These are phyloP conservation scores for Geopemphigus sp. DNA, from an alignment of 1,140 invertebrate species.

Conservation along the genomic window DNA sequence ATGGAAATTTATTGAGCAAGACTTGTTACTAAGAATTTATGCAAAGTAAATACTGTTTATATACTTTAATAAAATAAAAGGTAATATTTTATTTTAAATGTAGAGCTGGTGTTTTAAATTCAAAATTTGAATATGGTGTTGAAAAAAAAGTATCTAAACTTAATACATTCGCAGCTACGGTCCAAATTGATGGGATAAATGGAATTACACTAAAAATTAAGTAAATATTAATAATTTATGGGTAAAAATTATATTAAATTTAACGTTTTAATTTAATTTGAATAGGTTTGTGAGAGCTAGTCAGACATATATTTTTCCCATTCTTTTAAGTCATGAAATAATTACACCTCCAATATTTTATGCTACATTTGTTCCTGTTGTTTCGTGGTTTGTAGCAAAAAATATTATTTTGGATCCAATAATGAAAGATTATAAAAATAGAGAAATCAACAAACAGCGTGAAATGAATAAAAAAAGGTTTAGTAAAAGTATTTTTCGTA, in stretches of 20 bases:
- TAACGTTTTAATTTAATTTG: neutral
- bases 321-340: constrained; percentile 86
- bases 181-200: constrained; percentile 77
- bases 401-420: constrained; percentile 86
- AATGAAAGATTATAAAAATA: constrained; percentile 70
- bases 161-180: constrained; percentile 79
- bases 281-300: constrained; percentile 77
- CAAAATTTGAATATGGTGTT: constrained; percentile 82
- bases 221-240: constrained; percentile 58
- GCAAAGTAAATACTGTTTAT: constrained; percentile 67
- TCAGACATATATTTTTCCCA: constrained; percentile 85
- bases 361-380: constrained; percentile 80
- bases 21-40: constrained; percentile 71
- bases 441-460: constrained; percentile 72
- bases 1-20: constrained; percentile 73
- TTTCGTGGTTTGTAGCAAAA: constrained; percentile 78
- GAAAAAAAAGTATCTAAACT: constrained; percentile 91
- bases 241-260: neutral
- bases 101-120: constrained; percentile 83
- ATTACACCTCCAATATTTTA: constrained; percentile 88
- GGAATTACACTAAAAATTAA: constrained; percentile 87
- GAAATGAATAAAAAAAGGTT: constrained; percentile 70
- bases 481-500: neutral
- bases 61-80: constrained; percentile 5
- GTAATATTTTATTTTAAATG: constrained; percentile 51